Percentiles rank a stretch among this genome's conserved stretches.
phyloP scores from a whole-genome alignment of 2,113 vertebrate genomes.

The Myxocyprinus asiaticus region DNA sequence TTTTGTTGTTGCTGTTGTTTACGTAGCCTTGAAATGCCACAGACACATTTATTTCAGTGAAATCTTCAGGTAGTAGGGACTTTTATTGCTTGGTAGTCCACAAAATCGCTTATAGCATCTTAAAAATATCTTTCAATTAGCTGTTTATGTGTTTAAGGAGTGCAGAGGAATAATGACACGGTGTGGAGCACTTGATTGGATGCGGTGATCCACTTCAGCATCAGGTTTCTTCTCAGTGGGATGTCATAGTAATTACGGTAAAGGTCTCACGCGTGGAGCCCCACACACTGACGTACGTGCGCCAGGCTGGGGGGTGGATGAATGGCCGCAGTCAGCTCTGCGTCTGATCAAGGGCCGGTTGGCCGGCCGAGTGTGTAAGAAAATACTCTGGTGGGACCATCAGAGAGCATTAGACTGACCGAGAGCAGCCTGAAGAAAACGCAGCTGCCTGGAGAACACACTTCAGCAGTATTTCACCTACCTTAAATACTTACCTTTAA shows the following conservation, averaged over 20 bases:
- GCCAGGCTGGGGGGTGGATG: constrained; percentile 48
- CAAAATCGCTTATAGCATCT: too few species aligned
- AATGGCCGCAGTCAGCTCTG: constrained; percentile 72
- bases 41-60: too few species aligned
- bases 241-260: constrained; percentile 68
- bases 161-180: too few species aligned
- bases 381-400: constrained; percentile 76
- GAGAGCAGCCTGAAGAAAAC: constrained; percentile 69
- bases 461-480: constrained; percentile 61
- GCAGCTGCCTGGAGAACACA: constrained; percentile 66
- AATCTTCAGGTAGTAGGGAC: too few species aligned
- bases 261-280: constrained; percentile 61
- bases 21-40: too few species aligned
- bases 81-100: too few species aligned
- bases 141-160: too few species aligned
- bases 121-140: too few species aligned
- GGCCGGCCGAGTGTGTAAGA: constrained; percentile 60
- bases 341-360: constrained; percentile 69
- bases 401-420: constrained; percentile 78
- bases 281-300: constrained; percentile 52
- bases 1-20: too few species aligned
- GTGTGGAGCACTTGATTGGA: too few species aligned
- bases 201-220: too few species aligned
- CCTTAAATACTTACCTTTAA: constrained; percentile 62
- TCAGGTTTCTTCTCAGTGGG: constrained; percentile 65